Evolutionary conservation across 2,888 invertebrate genomes (phyloP).

Genomic region (Prosapia bicincta): DNA sequence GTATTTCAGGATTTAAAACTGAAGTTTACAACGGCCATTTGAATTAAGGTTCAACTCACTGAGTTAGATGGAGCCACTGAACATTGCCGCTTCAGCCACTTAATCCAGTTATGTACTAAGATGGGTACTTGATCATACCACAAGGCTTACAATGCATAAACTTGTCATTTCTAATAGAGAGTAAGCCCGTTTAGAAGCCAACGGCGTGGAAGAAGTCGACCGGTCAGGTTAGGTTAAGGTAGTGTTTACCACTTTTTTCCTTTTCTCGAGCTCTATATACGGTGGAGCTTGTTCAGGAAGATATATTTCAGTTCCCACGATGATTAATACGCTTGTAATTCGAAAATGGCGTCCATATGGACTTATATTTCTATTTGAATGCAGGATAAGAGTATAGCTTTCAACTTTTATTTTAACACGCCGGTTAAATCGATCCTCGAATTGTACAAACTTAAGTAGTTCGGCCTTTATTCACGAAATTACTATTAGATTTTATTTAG

Average conservation of each 20-base stretch:
- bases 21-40: no score
- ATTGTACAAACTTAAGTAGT: no score
- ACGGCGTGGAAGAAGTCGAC: background rate
- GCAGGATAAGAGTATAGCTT: no score
- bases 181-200: background rate
- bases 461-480: no score
- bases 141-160: background rate
- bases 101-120: background rate
- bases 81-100: background rate
- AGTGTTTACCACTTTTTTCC: background rate
- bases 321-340: background rate
- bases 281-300: background rate
- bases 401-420: no score
- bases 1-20: no score
- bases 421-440: no score
- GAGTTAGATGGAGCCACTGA: no score
- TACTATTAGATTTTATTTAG: no score
- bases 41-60: no score
- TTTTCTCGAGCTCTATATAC: background rate
- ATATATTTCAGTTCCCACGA: background rate
- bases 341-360: background rate
- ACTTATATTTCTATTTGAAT: background rate
- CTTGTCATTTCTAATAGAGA: background rate
- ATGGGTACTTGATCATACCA: background rate
- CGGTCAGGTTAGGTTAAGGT: background rate